These are phyloP conservation scores for Ochropleura plecta DNA, from an alignment of 2,888 invertebrate genomes.

Conservation along the genomic window DNA sequence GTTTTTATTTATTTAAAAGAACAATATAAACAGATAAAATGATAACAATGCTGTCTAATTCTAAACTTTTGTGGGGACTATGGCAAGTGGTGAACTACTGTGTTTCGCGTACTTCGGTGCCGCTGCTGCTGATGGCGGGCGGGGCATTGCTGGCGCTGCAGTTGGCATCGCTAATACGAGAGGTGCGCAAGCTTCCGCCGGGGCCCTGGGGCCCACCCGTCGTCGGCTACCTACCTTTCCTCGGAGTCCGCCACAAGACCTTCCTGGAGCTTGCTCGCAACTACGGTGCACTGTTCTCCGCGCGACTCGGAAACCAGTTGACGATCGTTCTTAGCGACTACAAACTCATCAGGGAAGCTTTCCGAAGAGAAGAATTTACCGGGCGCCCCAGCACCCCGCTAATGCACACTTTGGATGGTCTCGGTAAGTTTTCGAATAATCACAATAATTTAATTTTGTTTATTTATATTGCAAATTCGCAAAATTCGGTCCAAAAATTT, in stretches of 20 bases:
- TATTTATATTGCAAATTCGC: neutral
- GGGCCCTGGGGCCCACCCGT: slow-evolving; percentile 97
- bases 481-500: neutral
- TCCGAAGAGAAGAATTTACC: slow-evolving; percentile 96
- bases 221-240: slow-evolving; percentile 95
- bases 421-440: slow-evolving; percentile 93
- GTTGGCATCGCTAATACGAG: slow-evolving; percentile 86
- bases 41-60: slow-evolving; percentile 82
- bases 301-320: slow-evolving; percentile 95
- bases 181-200: slow-evolving; percentile 92
- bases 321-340: slow-evolving; percentile 97
- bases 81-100: slow-evolving; percentile 87
- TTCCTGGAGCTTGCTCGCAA: slow-evolving; percentile 94
- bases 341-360: slow-evolving; percentile 95
- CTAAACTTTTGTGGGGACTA: slow-evolving; percentile 90
- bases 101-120: slow-evolving; percentile 81
- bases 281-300: slow-evolving; percentile 96
- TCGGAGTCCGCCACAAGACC: slow-evolving; percentile 94
- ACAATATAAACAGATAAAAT: slow-evolving; percentile 75
- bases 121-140: slow-evolving; percentile 87
- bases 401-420: slow-evolving; percentile 96
- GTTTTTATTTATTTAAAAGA: slow-evolving; percentile 66
- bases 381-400: slow-evolving; percentile 96
- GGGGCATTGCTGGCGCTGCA: slow-evolving; percentile 86
- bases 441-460: neutral